Conservation (phyloP, 2,113 vertebrate species). For the Oenanthe oenanthe region DNA sequence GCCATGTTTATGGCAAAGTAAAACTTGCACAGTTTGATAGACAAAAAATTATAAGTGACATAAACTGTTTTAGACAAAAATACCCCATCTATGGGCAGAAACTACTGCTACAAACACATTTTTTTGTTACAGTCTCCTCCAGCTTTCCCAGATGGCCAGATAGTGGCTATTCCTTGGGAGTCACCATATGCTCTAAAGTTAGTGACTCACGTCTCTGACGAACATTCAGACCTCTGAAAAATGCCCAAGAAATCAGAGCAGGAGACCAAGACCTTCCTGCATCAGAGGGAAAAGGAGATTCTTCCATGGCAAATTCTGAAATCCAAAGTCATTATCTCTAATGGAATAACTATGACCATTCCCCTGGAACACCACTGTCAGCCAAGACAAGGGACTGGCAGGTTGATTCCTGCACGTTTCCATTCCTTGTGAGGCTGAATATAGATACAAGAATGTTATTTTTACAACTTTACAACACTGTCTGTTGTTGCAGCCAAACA, state of each 20-base stretch:
- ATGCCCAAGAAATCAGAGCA: background rate
- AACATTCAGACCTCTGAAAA: background rate
- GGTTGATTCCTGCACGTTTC: background rate
- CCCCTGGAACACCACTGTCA: background rate
- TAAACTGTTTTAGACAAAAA: background rate
- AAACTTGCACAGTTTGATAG: background rate
- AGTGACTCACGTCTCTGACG: background rate
- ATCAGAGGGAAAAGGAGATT: background rate
- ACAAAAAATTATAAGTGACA: background rate
- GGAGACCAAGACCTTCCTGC: background rate
- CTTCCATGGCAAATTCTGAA: background rate
- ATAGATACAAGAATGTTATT: background rate
- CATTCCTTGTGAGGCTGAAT: background rate
- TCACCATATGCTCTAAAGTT: background rate
- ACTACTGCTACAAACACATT: background rate
- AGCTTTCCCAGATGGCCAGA: slow-evolving; percentile 3
- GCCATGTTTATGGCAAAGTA: background rate
- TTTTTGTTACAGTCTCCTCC: background rate
- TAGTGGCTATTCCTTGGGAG: background rate
- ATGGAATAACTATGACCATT: background rate
- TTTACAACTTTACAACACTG: background rate
- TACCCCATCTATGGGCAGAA: background rate
- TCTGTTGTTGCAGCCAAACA: slow-evolving; percentile 2
- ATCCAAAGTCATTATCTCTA: background rate
- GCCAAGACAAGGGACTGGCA: background rate